A percentile compares a stretch with the other conserved stretches of the same genome.
Conservation (phyloP, 2,113 vertebrate species). For the Panthera tigris region DNA sequence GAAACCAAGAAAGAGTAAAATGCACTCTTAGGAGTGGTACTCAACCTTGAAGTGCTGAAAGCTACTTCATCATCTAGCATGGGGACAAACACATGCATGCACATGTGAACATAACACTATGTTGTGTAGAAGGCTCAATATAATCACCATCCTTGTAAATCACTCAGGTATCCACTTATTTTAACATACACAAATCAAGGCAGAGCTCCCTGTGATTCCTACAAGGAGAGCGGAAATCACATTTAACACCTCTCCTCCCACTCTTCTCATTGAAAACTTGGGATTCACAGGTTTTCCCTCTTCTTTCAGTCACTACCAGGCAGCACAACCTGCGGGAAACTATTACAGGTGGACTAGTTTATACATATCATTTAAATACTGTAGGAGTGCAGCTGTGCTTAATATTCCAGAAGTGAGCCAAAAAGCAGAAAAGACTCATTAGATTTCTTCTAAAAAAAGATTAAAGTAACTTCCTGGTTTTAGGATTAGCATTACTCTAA, state of each 20-base stretch:
- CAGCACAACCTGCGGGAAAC: not conserved
- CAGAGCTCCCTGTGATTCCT: not conserved
- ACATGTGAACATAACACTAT: conserved; percentile 33
- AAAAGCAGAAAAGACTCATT: conserved; percentile 10
- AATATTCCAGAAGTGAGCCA: conserved; percentile 1
- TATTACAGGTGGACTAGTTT: not conserved
- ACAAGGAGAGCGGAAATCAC: conserved; percentile 5
- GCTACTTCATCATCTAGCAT: conserved; percentile 63
- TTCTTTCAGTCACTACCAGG: not conserved
- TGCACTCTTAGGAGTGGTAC: conserved; percentile 67
- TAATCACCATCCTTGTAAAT: conserved; percentile 47
- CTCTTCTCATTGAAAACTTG: not conserved
- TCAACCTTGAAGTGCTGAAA: conserved; percentile 75
- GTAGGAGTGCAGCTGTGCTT: not conserved
- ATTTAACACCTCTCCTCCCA: conserved; percentile 21
- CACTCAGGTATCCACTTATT: conserved; percentile 33
- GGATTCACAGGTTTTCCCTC: not conserved
- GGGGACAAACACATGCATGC: conserved; percentile 51
- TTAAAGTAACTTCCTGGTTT: conserved; percentile 5
- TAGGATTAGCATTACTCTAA: conserved; percentile 21
- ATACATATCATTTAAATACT: conserved; percentile 7
- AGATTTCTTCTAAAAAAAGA: conserved; percentile 53
- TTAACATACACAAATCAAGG: conserved; percentile 64
- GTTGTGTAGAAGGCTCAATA: conserved; percentile 1
- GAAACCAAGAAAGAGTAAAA: conserved; percentile 73